These are phyloP conservation scores for Platynereis dumerilii DNA, from an alignment of 2,888 invertebrate species.

Conservation along the genomic window DNA sequence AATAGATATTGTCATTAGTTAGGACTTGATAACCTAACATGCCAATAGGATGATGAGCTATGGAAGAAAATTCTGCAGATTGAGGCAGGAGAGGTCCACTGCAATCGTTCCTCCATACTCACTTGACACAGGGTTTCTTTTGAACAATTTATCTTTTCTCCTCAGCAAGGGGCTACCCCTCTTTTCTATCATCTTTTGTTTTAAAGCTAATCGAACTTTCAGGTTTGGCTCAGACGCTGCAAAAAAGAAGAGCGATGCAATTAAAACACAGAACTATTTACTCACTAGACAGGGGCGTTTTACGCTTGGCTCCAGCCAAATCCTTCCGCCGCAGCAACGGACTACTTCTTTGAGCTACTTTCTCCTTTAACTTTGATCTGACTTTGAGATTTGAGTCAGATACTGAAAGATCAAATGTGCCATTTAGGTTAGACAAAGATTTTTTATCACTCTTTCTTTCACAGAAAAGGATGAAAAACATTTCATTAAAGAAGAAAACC, in stretches of 20 bases:
- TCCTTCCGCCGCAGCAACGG: conserved; percentile 80
- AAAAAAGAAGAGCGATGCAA: conserved; percentile 14
- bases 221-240: conserved; percentile 94
- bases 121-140: too few species aligned
- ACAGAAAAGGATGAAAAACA: too few species aligned
- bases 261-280: too few species aligned
- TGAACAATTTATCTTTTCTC: conserved; percentile 67
- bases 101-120: too few species aligned
- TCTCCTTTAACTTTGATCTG: conserved; percentile 73
- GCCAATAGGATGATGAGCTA: too few species aligned
- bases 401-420: conserved; percentile 66
- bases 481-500: too few species aligned
- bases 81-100: too few species aligned
- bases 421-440: too few species aligned
- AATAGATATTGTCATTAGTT: too few species aligned
- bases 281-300: conserved; percentile 17
- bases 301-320: conserved; percentile 53
- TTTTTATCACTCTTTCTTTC: too few species aligned
- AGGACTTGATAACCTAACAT: too few species aligned
- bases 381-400: conserved; percentile 90
- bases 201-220: conserved; percentile 65
- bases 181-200: conserved; percentile 84
- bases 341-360: conserved; percentile 88
- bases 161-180: conserved; percentile 87
- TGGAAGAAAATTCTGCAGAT: too few species aligned